Percentiles rank a stretch among this genome's conserved stretches.
These are phyloP conservation scores for Tetanocera ferruginea DNA, from an alignment of 2,888 invertebrate genomes.

Conservation along the genomic window DNA sequence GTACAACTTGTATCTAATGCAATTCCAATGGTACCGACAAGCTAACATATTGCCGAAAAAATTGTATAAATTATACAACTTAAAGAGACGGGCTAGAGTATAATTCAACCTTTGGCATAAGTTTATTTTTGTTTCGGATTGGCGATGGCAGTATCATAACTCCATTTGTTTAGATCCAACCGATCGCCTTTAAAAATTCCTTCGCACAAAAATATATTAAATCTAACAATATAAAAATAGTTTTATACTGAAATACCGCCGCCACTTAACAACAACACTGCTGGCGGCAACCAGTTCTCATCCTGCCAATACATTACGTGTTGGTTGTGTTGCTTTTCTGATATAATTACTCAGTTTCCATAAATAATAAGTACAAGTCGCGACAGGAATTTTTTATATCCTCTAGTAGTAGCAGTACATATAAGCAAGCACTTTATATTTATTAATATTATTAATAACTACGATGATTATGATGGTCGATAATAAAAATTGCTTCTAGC, in stretches of 20 bases:
- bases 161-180: too few species aligned
- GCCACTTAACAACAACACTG: slow-evolving; percentile 18
- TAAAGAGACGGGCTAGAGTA: too few species aligned
- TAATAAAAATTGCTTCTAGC: slow-evolving; percentile 36
- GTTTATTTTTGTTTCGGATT: too few species aligned
- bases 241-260: background rate
- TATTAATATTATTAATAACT: slow-evolving; percentile 38
- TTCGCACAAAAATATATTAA: too few species aligned
- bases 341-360: slow-evolving; percentile 28
- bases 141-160: too few species aligned
- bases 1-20: too few species aligned
- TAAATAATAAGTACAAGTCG: background rate
- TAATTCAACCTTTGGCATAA: too few species aligned
- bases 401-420: background rate
- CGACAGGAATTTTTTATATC: slow-evolving; percentile 14
- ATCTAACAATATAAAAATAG: background rate
- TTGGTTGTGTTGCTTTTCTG: background rate
- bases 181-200: too few species aligned
- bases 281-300: slow-evolving; percentile 9
- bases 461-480: slow-evolving; percentile 37
- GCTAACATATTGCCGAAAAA: too few species aligned
- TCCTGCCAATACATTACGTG: background rate
- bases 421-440: slow-evolving; percentile 18
- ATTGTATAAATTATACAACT: too few species aligned
- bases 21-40: too few species aligned